Evolutionary conservation across 2,888 invertebrate species (phyloP).

Genomic region (Coelopa pilipes): DNA sequence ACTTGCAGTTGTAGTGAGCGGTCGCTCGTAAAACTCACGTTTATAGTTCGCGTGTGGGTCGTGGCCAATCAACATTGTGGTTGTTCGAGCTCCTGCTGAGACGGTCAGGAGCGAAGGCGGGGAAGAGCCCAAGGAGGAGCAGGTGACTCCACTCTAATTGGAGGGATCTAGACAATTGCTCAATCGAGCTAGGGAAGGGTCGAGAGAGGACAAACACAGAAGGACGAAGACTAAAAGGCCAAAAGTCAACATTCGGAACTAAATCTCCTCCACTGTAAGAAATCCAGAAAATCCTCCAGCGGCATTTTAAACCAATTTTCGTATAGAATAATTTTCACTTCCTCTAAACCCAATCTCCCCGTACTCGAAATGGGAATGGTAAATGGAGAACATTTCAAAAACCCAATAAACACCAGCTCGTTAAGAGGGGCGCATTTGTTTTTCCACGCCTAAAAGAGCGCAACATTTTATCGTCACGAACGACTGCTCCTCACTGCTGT

Average conservation of each 20-base stretch:
- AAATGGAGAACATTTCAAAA: background rate
- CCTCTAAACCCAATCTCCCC: background rate
- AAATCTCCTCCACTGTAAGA: too few relatives aligned
- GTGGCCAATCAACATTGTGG: conserved; percentile 2
- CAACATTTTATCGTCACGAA: conserved; percentile 18
- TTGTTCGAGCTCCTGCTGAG: background rate
- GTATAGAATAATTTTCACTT: background rate
- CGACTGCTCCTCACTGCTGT: background rate
- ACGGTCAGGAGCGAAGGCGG: background rate
- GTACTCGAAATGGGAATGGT: background rate
- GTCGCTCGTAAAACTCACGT: background rate
- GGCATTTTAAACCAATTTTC: background rate
- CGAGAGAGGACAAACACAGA: too few relatives aligned
- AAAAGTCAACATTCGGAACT: too few relatives aligned
- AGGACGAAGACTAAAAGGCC: too few relatives aligned
- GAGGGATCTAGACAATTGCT: too few relatives aligned
- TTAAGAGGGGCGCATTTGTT: background rate
- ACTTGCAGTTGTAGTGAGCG: background rate
- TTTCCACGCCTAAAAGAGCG: conserved; percentile 18
- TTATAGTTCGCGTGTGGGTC: conserved; percentile 15
- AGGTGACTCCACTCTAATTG: too few relatives aligned
- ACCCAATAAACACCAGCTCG: conserved; percentile 15
- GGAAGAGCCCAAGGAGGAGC: too few relatives aligned
- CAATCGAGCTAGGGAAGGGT: too few relatives aligned
- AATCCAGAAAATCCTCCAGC: too few relatives aligned